These are phyloP conservation scores for Xestia c-nigrum DNA, from an alignment of 2,888 invertebrate species.

Conservation along the genomic window DNA sequence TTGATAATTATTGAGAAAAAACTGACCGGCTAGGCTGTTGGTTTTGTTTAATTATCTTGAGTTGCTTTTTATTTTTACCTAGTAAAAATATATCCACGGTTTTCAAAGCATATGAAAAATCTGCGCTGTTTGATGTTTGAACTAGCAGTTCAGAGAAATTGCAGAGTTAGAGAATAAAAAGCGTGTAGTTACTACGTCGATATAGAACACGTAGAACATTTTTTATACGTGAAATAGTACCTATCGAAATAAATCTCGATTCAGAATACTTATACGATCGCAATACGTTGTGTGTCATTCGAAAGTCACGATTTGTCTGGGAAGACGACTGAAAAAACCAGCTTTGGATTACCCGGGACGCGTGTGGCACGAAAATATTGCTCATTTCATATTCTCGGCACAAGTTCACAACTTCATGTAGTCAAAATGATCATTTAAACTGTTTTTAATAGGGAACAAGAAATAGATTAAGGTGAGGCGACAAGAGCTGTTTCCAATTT, in stretches of 20 bases:
- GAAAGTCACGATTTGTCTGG: conserved; percentile 47
- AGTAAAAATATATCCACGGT: background rate
- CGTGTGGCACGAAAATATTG: conserved; percentile 24
- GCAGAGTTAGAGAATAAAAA: background rate
- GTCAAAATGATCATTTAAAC: conserved; percentile 51
- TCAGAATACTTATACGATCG: conserved; percentile 33
- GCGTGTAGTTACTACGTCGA: background rate
- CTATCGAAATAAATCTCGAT: conserved; percentile 23
- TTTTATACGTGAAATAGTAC: conserved; percentile 3
- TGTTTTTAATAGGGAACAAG: conserved; percentile 64
- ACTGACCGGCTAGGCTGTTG: background rate
- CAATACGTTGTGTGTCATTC: conserved; percentile 36
- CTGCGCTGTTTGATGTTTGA: conserved; percentile 1
- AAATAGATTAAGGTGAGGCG: conserved; percentile 74
- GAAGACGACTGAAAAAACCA: conserved; percentile 31
- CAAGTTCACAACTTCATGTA: conserved; percentile 40
- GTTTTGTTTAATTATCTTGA: background rate
- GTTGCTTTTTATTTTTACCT: background rate
- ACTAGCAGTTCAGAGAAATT: background rate
- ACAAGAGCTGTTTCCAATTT: conserved; percentile 86
- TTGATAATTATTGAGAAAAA: background rate
- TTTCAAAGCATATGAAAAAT: background rate
- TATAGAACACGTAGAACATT: conserved; percentile 8
- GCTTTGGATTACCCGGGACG: conserved; percentile 2
- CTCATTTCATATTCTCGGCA: conserved; percentile 47